These are phyloP conservation scores for Rapana venosa DNA, from an alignment of 2,888 invertebrate species.

Conservation along the genomic window DNA sequence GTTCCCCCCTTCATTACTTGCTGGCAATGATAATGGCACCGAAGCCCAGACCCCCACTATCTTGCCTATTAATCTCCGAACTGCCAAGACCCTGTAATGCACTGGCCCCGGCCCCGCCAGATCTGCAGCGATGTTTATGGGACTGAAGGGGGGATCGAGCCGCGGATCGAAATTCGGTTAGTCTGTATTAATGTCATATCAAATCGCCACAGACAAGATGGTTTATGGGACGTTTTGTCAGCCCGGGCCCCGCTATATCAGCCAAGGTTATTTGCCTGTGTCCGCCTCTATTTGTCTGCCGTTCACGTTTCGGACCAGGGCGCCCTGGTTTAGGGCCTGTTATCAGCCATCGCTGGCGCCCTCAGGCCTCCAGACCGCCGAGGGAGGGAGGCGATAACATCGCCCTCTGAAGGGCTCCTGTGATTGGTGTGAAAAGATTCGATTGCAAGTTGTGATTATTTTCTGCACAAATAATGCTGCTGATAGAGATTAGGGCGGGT, in stretches of 20 bases:
- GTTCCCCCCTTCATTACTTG: constrained; percentile 30
- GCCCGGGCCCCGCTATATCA: constrained; percentile 35
- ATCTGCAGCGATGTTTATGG: constrained; percentile 39
- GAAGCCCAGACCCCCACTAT: not conserved
- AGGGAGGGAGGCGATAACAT: constrained; percentile 33
- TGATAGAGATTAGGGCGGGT: constrained; percentile 32
- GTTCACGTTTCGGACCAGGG: constrained; percentile 30
- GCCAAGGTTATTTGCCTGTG: constrained; percentile 42
- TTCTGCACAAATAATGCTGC: constrained; percentile 36
- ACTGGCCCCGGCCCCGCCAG: constrained; percentile 13
- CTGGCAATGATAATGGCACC: constrained; percentile 32
- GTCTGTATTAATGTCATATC: constrained; percentile 47
- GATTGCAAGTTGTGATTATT: constrained; percentile 41
- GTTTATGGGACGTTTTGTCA: constrained; percentile 45
- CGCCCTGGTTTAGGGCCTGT: constrained; percentile 36
- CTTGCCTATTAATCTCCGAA: constrained; percentile 33
- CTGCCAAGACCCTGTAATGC: constrained; percentile 42
- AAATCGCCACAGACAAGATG: constrained; percentile 43
- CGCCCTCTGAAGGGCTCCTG: not conserved
- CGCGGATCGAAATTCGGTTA: constrained; percentile 42
- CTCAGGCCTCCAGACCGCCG: constrained; percentile 17
- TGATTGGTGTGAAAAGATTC: constrained; percentile 43
- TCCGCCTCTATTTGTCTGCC: constrained; percentile 45
- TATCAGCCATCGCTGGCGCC: constrained; percentile 35
- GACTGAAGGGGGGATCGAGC: constrained; percentile 24